Evolutionary conservation across 2,797 vertebrate genomes (phyloP).

Genomic region (Syngnathus rostellatus): DNA sequence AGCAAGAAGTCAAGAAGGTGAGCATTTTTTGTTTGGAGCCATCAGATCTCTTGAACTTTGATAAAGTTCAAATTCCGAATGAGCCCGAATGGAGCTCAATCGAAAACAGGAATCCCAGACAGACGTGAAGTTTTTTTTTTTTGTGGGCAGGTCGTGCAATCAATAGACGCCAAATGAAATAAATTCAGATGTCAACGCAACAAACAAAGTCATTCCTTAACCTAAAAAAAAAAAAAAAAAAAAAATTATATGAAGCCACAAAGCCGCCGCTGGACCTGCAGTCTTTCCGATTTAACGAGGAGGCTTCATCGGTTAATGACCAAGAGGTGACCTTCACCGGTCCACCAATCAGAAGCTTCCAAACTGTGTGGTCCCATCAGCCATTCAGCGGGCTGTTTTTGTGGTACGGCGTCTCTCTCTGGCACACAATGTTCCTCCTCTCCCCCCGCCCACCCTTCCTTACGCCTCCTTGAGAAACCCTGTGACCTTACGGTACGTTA

Average conservation of each 20-base stretch:
- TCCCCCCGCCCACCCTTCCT: slow-evolving; percentile 18
- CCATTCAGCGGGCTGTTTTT: slow-evolving; percentile 52
- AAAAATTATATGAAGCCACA: background rate
- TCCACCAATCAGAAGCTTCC: slow-evolving; percentile 39
- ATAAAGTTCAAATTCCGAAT: background rate
- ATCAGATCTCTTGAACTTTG: background rate
- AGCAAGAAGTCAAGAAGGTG: no score
- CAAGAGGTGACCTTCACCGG: slow-evolving; percentile 34
- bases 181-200: background rate
- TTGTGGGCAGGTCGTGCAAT: background rate
- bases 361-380: slow-evolving; percentile 42
- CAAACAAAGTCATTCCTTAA: background rate
- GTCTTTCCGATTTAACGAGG: background rate
- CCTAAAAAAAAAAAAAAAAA: background rate
- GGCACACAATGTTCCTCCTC: slow-evolving; percentile 70
- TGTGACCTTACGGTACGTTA: slow-evolving; percentile 26
- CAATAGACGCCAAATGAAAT: background rate
- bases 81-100: no score
- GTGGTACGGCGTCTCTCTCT: slow-evolving; percentile 63
- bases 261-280: background rate
- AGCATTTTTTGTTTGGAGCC: background rate
- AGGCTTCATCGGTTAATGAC: slow-evolving; percentile 14
- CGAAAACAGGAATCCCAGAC: background rate
- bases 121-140: background rate
- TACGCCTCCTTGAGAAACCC: slow-evolving; percentile 13